Base-by-base conservation (phyloP, 2,888 invertebrate genomes). In the Escarpia spicata region DNA sequence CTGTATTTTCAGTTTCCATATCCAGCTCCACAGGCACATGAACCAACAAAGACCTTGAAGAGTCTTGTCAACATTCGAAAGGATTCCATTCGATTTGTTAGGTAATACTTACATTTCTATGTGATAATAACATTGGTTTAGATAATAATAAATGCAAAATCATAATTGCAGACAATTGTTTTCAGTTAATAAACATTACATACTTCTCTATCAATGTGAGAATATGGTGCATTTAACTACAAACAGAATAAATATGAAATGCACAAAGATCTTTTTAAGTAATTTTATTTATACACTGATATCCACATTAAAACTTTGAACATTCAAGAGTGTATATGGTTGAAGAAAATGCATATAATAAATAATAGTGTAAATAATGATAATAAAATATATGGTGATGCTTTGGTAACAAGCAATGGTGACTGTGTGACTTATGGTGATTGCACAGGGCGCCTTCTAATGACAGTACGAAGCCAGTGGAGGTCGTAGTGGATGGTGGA, bases 61-160 rank as follows among this genome's bases (percentile, higher is more conserved):
- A 98, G 99, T 96, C 97, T 99, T 92, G 98, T 99, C 0, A 99
- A 99, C 96, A 99, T 99, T 93, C 97, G 99, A 91, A 99, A 99
- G 96, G 99, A 99, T 97, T 99, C 99, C 0, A 97, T 99, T 90
- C 97, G 99, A 94, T 98, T 99, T 96, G 98, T 99, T 43, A 97
- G 98, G 97, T 97, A 95, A 94, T 52, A 52, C 52, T 15, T 52
- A 52, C 15, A 52, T 52, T 52, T 4, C 52, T 12, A 52, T 9
- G 15, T 52, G 8, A 52, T 52, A 15, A 15, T 52, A 9, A 9
- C 15, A 52, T 4, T 2, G 15, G 15, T 52, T 12, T 15, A 52
- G 15, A 52, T 52, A 52, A 9, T 9, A 52, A 52, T 52, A 52
- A 9, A 52, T 52, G 52, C 52, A 52, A 2, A 2, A 52, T 9